Conservation (phyloP, 2,888 invertebrate species). For the Diaprepes abbreviatus region DNA sequence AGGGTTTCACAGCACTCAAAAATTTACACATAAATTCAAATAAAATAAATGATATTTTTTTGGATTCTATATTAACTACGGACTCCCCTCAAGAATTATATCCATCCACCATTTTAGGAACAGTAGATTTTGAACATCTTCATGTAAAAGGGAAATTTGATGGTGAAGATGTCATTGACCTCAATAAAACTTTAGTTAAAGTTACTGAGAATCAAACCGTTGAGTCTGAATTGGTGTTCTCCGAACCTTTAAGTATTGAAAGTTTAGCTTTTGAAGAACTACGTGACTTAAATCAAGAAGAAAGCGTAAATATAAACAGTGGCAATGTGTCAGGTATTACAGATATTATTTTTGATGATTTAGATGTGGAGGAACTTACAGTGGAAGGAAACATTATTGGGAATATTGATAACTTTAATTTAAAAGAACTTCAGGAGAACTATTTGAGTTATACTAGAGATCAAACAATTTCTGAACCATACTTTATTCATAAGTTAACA, state of each 20-base stretch:
- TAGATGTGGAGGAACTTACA: slow-evolving; percentile 42
- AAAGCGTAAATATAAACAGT: neutral
- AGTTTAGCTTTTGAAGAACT: slow-evolving; percentile 56
- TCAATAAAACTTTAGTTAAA: slow-evolving; percentile 66
- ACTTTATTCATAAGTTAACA: slow-evolving; percentile 61
- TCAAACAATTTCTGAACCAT: slow-evolving; percentile 61
- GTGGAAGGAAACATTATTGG: slow-evolving; percentile 63
- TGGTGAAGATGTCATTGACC: slow-evolving; percentile 66
- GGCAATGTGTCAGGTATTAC: neutral
- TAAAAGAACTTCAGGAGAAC: slow-evolving; percentile 60
- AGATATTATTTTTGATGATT: slow-evolving; percentile 36
- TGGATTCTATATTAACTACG: slow-evolving; percentile 68
- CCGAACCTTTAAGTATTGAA: slow-evolving; percentile 57
- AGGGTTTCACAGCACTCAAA: slow-evolving; percentile 63
- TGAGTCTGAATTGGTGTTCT: slow-evolving; percentile 65
- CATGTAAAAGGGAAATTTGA: slow-evolving; percentile 65
- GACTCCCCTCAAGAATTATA: slow-evolving; percentile 69
- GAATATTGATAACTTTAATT: slow-evolving; percentile 59
- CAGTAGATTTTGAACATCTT: slow-evolving; percentile 68
- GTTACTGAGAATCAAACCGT: slow-evolving; percentile 65
- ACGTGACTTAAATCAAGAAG: neutral
- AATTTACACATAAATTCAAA: slow-evolving; percentile 66
- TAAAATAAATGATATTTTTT: slow-evolving; percentile 66
- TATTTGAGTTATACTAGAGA: slow-evolving; percentile 62
- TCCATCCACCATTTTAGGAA: slow-evolving; percentile 64